A percentile compares a stretch with the other conserved stretches of the same genome.
phyloP scores from a whole-genome alignment of 2,797 vertebrate species.

The Craterocephalus amniculus region DNA sequence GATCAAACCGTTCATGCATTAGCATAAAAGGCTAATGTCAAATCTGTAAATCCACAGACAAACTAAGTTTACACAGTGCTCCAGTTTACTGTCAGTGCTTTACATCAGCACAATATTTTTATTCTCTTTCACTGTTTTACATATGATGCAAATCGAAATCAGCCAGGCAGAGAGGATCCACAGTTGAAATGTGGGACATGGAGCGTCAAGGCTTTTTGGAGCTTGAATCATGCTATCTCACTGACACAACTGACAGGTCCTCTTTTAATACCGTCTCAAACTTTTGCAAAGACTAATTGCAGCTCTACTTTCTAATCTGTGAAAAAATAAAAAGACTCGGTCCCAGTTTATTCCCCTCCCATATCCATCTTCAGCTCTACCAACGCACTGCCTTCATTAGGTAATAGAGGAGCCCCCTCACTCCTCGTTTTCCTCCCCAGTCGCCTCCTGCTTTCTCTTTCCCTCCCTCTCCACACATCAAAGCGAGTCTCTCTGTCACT shows the following conservation, averaged over 20 bases:
- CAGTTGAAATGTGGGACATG: not conserved
- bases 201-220: not conserved
- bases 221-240: not conserved
- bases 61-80: not conserved
- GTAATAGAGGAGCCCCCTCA: constrained; percentile 66
- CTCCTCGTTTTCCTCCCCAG: constrained; percentile 45
- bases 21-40: not conserved
- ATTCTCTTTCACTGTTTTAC: not conserved
- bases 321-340: constrained; percentile 10
- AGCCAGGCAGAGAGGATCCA: not conserved
- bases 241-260: not conserved
- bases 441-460: constrained; percentile 49
- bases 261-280: constrained; percentile 1
- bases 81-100: not conserved
- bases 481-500: constrained; percentile 73
- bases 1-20: too few species aligned
- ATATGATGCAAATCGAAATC: not conserved
- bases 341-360: constrained; percentile 44
- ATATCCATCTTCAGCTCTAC: constrained; percentile 63
- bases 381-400: constrained; percentile 73
- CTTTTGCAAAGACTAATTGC: constrained; percentile 7
- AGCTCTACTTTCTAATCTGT: constrained; percentile 12
- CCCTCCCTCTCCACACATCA: constrained; percentile 62
- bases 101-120: not conserved
- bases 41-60: not conserved